A percentile compares a stretch with the other conserved stretches of the same genome.
Conservation (phyloP, 2,797 vertebrate genomes). For the Mycteria americana region DNA sequence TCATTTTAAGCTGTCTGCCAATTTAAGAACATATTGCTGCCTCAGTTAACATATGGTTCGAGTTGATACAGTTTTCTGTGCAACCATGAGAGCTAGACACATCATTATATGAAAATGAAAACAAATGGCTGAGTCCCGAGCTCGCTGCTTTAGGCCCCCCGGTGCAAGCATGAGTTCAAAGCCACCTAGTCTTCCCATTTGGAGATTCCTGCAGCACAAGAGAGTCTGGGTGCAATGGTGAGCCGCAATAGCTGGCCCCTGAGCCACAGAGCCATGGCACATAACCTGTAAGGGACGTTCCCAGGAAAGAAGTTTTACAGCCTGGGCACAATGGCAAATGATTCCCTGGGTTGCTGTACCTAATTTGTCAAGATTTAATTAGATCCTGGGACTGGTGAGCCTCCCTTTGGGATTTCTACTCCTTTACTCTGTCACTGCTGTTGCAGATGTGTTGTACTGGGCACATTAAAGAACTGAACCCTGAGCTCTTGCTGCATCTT, state of each 20-base stretch:
- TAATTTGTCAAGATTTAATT: constrained; percentile 36
- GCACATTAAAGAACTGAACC: background rate
- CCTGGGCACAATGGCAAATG: background rate
- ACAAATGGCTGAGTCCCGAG: constrained; percentile 60
- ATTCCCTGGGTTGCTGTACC: background rate
- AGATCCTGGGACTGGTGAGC: background rate
- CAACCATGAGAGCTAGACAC: constrained; percentile 69
- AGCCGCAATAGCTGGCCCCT: background rate
- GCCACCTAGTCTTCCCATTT: background rate
- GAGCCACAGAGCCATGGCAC: background rate
- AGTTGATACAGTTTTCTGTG: constrained; percentile 68
- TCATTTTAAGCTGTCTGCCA: constrained; percentile 69
- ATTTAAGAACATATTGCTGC: constrained; percentile 72
- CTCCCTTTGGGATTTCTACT: background rate
- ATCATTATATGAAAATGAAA: constrained; percentile 71
- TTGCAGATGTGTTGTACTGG: background rate
- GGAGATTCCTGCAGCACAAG: constrained; percentile 1
- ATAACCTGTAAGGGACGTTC: background rate
- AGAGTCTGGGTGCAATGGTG: background rate
- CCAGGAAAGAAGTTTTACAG: background rate
- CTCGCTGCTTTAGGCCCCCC: constrained; percentile 18
- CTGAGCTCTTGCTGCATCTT: background rate
- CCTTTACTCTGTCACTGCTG: background rate
- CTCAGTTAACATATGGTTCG: constrained; percentile 69
- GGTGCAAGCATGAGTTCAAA: constrained; percentile 32